Percentiles rank a stretch among this genome's conserved stretches.
Conservation (phyloP, 2,113 vertebrate species). For the Hemibagrus wyckioides region DNA sequence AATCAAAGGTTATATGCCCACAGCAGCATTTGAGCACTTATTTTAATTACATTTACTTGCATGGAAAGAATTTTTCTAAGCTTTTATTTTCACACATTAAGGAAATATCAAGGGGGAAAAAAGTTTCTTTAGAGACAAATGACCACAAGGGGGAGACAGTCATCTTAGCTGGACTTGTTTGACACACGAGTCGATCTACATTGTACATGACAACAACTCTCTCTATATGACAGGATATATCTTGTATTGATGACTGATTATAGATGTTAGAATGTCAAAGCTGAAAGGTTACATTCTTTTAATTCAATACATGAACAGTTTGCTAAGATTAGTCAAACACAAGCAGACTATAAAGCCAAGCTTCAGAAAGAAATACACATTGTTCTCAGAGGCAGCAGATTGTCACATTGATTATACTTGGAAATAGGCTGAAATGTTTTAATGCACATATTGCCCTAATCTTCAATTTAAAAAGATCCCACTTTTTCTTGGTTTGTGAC, state of each 20-base stretch:
- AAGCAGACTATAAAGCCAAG: slow-evolving; percentile 43
- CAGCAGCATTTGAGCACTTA: not conserved
- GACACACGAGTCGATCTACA: slow-evolving; percentile 35
- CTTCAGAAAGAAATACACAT: not conserved
- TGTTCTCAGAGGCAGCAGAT: slow-evolving; percentile 4
- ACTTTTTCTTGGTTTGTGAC: not conserved
- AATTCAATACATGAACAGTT: slow-evolving; percentile 66
- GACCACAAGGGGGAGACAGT: slow-evolving; percentile 74
- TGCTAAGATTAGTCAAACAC: slow-evolving; percentile 57
- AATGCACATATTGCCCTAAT: slow-evolving; percentile 61
- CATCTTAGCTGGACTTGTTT: slow-evolving; percentile 54
- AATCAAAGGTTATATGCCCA: not conserved
- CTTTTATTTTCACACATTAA: not conserved
- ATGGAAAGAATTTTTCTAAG: not conserved
- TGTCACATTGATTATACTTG: slow-evolving; percentile 61
- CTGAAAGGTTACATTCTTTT: slow-evolving; percentile 51
- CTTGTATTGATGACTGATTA: slow-evolving; percentile 65
- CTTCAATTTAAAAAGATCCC: not conserved
- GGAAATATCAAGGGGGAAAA: not conserved
- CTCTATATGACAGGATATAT: slow-evolving; percentile 58
- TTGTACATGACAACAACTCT: slow-evolving; percentile 23
- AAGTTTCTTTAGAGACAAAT: not conserved
- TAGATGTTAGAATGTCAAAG: slow-evolving; percentile 61
- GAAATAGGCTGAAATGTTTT: slow-evolving; percentile 63
- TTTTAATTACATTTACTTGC: not conserved